These are phyloP conservation scores for Echeneis naucrates DNA, from an alignment of 2,797 vertebrate genomes.

Conservation along the genomic window DNA sequence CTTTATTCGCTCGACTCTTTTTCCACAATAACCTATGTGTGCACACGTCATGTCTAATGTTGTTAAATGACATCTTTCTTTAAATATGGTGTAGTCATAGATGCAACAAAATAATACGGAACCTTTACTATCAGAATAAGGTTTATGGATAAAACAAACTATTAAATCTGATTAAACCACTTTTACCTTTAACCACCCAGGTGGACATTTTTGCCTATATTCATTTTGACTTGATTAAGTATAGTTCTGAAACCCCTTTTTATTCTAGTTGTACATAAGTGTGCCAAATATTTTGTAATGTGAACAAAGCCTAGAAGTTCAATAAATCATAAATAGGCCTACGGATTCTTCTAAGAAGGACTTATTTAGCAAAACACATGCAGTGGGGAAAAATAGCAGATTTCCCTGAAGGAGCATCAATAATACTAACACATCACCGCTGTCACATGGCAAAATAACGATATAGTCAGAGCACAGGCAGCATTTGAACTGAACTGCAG, in stretches of 20 bases:
- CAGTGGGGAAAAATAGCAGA: conserved; percentile 29
- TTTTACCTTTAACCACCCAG: conserved; percentile 17
- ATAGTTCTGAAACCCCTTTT: conserved; percentile 12
- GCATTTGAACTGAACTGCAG: conserved; percentile 48
- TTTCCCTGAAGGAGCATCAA: conserved; percentile 69
- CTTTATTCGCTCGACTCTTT: not conserved
- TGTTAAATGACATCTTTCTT: conserved; percentile 4
- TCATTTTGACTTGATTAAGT: conserved; percentile 21
- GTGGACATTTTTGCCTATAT: conserved; percentile 24
- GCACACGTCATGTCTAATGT: not conserved
- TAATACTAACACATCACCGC: conserved; percentile 63
- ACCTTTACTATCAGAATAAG: too few species aligned
- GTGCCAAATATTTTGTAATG: not conserved
- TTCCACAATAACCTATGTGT: not conserved
- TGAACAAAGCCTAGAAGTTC: conserved; percentile 28
- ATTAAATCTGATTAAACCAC: conserved; percentile 13
- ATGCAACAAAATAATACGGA: not conserved
- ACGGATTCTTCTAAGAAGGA: conserved; percentile 55
- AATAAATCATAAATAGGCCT: conserved; percentile 43
- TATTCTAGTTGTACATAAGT: not conserved
- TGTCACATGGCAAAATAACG: conserved; percentile 57
- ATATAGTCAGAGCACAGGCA: conserved; percentile 30
- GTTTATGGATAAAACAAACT: not conserved
- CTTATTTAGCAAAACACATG: conserved; percentile 61
- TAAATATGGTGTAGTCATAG: not conserved